Conservation (phyloP, 1,140 invertebrate genomes). For the Macrobrachium rosenbergii region DNA sequence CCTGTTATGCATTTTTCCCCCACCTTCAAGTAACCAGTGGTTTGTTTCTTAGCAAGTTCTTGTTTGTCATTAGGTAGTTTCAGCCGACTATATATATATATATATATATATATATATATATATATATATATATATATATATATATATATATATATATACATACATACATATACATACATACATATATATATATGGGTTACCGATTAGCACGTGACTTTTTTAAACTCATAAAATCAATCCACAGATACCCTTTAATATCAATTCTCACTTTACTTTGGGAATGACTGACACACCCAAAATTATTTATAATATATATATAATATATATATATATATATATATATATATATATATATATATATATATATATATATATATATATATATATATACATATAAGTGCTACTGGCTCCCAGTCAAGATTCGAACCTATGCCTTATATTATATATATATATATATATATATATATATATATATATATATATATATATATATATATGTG, state of each 20-base stretch:
- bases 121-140: conserved; percentile 38
- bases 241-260: no score
- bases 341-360: conserved; percentile 35
- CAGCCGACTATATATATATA: not conserved
- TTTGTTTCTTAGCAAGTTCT: not conserved
- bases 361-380: conserved; percentile 4
- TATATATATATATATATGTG: conserved; percentile 20
- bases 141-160: conserved; percentile 27
- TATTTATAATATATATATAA: conserved; percentile 13
- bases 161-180: conserved; percentile 19
- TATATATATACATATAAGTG: not conserved
- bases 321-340: conserved; percentile 25
- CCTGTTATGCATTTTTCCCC: not conserved
- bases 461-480: conserved; percentile 31
- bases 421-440: not conserved
- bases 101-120: conserved; percentile 36
- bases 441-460: conserved; percentile 21
- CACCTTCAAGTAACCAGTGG: not conserved
- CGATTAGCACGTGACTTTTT: no score
- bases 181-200: conserved; percentile 13
- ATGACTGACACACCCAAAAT: not conserved
- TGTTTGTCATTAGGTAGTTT: not conserved
- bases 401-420: no score
- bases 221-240: no score
- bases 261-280: no score